A percentile compares a stretch with the other conserved stretches of the same genome.
phyloP scores from a whole-genome alignment of 1,140 invertebrate species.

The Drosophila santomea region DNA sequence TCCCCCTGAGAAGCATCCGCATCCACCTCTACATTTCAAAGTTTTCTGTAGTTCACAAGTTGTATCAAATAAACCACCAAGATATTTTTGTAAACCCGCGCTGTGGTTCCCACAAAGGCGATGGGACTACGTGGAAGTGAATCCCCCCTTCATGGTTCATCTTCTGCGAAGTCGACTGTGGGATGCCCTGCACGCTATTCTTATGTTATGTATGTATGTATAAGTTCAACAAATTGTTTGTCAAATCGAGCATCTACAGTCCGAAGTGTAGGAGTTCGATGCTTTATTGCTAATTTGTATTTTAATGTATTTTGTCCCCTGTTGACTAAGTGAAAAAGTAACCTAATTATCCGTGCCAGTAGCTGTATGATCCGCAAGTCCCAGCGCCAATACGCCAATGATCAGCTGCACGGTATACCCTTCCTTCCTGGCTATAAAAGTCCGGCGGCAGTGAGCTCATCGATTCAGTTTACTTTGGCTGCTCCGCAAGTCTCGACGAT shows the following conservation, averaged over 20 bases:
- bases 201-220: background rate
- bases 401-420: background rate
- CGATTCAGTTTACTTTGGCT: conserved; percentile 26
- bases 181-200: background rate
- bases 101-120: conserved; percentile 1
- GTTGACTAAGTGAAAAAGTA: too few species aligned
- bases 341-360: too few species aligned
- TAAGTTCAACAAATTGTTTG: background rate
- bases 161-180: background rate
- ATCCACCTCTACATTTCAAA: conserved; percentile 1
- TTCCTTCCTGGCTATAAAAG: conserved; percentile 29
- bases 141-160: background rate
- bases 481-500: conserved; percentile 4
- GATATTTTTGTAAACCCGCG: conserved; percentile 27
- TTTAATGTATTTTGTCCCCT: too few species aligned
- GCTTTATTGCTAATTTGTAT: too few species aligned
- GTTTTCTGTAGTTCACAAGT: conserved; percentile 8
- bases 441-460: conserved; percentile 12
- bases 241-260: background rate
- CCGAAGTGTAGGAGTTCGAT: too few species aligned
- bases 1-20: conserved; percentile 28
- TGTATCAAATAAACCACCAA: conserved; percentile 32
- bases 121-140: background rate
- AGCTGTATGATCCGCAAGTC: too few species aligned
- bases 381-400: too few species aligned